Evolutionary conservation across 2,888 invertebrate species (phyloP).

Genomic region (Tetropium fuscum): DNA sequence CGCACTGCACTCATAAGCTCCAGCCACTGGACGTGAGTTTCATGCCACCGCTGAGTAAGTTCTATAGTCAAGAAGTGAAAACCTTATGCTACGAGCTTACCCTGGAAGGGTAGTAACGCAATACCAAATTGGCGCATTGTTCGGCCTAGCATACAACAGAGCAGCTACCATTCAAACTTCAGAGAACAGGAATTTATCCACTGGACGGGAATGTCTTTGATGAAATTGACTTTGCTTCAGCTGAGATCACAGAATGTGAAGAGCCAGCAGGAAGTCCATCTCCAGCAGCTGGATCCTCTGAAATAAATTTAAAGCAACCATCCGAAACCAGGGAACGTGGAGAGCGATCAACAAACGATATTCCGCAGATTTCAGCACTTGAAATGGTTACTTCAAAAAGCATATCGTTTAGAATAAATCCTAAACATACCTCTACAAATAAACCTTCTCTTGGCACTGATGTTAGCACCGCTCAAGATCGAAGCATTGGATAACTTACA

Average conservation of each 20-base stretch:
- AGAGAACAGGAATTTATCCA: no score
- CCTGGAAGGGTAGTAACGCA: not conserved
- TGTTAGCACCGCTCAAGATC: not conserved
- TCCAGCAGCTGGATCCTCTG: not conserved
- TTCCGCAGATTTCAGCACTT: not conserved
- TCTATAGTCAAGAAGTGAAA: no score
- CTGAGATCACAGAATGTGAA: not conserved
- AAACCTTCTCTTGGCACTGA: not conserved
- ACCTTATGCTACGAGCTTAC: not conserved
- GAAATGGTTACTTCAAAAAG: not conserved
- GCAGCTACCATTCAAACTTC: no score
- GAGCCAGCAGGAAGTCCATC: not conserved
- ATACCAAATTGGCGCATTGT: no score
- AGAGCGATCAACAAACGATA: not conserved
- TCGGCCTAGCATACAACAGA: no score
- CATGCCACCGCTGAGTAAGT: not conserved
- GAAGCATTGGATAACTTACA: not conserved
- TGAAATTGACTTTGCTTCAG: not conserved
- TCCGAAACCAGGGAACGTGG: no score
- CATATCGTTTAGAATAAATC: not conserved
- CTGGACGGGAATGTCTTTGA: no score
- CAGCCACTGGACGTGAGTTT: slow-evolving; percentile 1
- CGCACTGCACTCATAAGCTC: not conserved
- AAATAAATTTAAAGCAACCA: not conserved
- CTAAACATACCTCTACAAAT: no score